Evolutionary conservation across 2,113 vertebrate genomes (phyloP).

Genomic region (Hyaena hyaena): DNA sequence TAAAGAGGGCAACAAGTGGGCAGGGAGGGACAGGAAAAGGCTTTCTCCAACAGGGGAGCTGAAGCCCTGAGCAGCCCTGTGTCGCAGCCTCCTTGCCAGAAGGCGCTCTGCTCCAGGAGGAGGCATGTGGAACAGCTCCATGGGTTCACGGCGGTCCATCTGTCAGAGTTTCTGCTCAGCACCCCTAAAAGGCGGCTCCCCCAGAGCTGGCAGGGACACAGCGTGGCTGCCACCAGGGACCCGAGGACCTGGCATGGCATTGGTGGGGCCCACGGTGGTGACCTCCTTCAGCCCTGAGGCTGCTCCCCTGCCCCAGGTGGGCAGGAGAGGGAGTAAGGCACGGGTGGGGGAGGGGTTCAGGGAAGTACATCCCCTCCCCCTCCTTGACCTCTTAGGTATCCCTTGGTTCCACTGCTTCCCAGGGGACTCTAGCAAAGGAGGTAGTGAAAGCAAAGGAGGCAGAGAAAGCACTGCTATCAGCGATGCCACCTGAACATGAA

Average conservation of each 20-base stretch:
- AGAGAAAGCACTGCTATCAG: background rate
- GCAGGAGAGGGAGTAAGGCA: background rate
- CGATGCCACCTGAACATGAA: background rate
- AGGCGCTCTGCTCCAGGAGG: background rate
- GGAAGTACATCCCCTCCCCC: background rate
- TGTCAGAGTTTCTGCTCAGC: slow-evolving; percentile 45
- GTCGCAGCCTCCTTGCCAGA: background rate
- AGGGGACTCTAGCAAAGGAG: background rate
- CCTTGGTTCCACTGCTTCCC: background rate
- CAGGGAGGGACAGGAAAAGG: background rate
- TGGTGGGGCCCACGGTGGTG: accelerated
- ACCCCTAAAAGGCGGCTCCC: background rate
- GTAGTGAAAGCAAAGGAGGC: background rate
- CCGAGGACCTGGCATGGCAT: background rate
- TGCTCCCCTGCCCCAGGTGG: background rate
- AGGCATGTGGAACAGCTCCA: slow-evolving; percentile 53
- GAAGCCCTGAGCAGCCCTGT: background rate
- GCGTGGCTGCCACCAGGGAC: background rate
- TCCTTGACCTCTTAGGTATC: background rate
- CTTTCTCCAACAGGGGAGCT: slow-evolving; percentile 9
- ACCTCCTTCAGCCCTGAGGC: background rate
- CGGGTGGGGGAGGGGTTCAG: background rate
- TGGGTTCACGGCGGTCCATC: slow-evolving; percentile 49
- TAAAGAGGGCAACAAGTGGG: background rate
- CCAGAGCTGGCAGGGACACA: background rate